Evolutionary conservation across 2,113 vertebrate species (phyloP), one percentile per base, ranked within the genome.

Genomic region (Pontoporia blainvillei): DNA sequence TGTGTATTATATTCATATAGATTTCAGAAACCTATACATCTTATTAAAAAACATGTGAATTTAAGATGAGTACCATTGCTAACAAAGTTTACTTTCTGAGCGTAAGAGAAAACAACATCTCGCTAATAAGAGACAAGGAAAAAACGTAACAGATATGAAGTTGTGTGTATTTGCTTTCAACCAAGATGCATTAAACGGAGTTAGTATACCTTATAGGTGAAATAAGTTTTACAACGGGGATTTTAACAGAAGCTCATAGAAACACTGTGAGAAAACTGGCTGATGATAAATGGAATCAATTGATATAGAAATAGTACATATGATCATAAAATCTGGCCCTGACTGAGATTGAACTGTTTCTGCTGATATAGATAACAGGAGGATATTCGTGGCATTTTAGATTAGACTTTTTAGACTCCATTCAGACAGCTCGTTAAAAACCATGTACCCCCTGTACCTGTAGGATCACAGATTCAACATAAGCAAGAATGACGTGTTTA

Each of bases 161-260:
- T 85, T 90, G 61, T 73, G 29, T 14, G 15, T 79, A 71, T 90
- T 90, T 79, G 90, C 10, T 83, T 93, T 89, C 82, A 88, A 62
- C n/a, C 9, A 83, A 34, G 62, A 92, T 89, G 54, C 90, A 94
- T 89, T 95, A 93, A 93, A 78, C 67, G 86, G 86, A 92, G 54
- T 86, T 39, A 59, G 52, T 92, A 67, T 92, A 7, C 59, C 67
- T 87, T 79, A 57, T 78, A 86, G 92, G 23, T 92, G 61, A 97
- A 95, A 78, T 36, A 44, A 15, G 25, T 57, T 67, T 97, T 91
- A 90, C 14, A 95, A 39, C 36, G 15, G 57, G 92, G 39, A 97
- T 44, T 13, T n/a, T 84, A 93, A 66, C 5, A 31, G 59, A 69
- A 93, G 39, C 21, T 84, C 75, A 81, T 29, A 91, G 4, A 9